These are phyloP conservation scores for Hypsopygia costalis DNA, from an alignment of 2,888 invertebrate species.

Conservation along the genomic window DNA sequence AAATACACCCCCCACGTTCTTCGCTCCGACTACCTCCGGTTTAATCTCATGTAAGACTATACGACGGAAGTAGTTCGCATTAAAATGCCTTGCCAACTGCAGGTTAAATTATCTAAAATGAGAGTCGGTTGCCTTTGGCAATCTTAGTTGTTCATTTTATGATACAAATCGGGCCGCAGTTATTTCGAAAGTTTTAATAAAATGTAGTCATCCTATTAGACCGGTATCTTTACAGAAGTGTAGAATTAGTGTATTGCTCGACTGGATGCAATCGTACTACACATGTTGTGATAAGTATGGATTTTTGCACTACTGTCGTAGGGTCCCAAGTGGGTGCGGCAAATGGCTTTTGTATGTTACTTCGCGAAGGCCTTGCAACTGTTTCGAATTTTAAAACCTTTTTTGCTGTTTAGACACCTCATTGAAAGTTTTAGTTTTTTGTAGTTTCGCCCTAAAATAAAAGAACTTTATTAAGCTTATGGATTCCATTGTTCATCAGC, in stretches of 20 bases:
- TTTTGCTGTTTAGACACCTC: background rate
- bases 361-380: slow-evolving; percentile 27
- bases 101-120: slow-evolving; percentile 41
- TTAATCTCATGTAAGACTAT: slow-evolving; percentile 77
- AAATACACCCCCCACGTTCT: slow-evolving; percentile 71
- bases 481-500: too few relatives aligned
- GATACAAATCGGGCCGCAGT: slow-evolving; percentile 1
- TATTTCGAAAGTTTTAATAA: slow-evolving; percentile 9
- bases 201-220: background rate
- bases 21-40: slow-evolving; percentile 58
- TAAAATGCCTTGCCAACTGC: slow-evolving; percentile 51
- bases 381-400: background rate
- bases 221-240: background rate
- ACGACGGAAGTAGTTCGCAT: slow-evolving; percentile 59
- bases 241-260: background rate
- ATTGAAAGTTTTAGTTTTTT: too few relatives aligned
- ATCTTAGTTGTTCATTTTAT: slow-evolving; percentile 3
- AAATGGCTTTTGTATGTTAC: slow-evolving; percentile 62
- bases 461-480: too few relatives aligned
- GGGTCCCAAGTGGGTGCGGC: slow-evolving; percentile 49
- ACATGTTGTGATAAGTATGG: slow-evolving; percentile 18
- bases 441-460: too few relatives aligned
- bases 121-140: slow-evolving; percentile 13
- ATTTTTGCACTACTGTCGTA: slow-evolving; percentile 21
- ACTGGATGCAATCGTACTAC: slow-evolving; percentile 19